Evolutionary conservation across 1,140 invertebrate genomes (phyloP), one percentile per base, ranked within the genome.

Genomic region (Scaptodrosophila lebanonensis): DNA sequence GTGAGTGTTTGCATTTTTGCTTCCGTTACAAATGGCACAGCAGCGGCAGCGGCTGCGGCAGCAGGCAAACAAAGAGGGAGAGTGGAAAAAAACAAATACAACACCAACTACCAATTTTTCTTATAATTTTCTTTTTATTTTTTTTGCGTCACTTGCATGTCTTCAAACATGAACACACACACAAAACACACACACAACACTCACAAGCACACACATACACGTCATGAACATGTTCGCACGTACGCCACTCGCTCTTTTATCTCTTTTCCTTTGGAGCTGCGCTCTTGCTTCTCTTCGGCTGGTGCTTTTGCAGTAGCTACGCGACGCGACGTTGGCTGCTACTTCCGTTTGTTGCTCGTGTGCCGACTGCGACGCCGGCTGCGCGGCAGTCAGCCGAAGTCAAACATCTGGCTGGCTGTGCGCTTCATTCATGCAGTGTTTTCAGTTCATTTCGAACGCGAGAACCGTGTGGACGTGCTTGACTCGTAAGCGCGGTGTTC

Each of bases 391-490:
- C 9, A 59, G 13, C 47, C 49, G 53, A 57, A 57, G 33, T 42
- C 35, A 48, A 59, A 59, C 56, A 59, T 59, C 44, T 62, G 43
- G 51, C 48, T 39, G 47, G 45, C 56, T 48, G 56, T 59, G 48
- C 56, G 42, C 51, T 60, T 60, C 53, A 62, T 63, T 63, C 53
- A 63, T 63, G 18, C 18, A 22, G 47, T 36, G 22, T 8, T 50
- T 83, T 75, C 59, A 59, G 66, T 72, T 76, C 65, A 65, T 36
- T 73, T 76, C 58, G 61, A 82, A 76, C 75, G 75, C 64, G 68
- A 73, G 65, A 76, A 83, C 62, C 59, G 73, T 68, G 66, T 71
- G 72, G 70, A 72, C 75, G 77, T 76, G 67, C 53, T 66, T 45
- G 58, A 43, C 52, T 48, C 43, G 43, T 47, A 16, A 25, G 8